Evolutionary conservation across 2,888 invertebrate genomes (phyloP), one percentile per base, ranked within the genome.

Genomic region (Alsophila aescularia): DNA sequence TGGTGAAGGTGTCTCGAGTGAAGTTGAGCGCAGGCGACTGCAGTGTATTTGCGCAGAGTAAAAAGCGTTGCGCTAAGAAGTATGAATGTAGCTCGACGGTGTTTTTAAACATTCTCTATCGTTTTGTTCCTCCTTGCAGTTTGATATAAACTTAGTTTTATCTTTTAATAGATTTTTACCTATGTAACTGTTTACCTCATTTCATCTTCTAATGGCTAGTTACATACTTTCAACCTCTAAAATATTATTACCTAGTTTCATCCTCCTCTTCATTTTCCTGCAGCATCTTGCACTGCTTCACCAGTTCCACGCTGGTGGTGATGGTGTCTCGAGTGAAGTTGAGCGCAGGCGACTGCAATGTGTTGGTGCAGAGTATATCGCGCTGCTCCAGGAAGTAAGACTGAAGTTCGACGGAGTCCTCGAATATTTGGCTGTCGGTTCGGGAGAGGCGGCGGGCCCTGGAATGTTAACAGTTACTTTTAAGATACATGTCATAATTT

Each of bases 81-180:
- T 95, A 98, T 9, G 95, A 94, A 83, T 99, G 99, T 44, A 99
- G 92, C 73, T 98, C 98, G 24, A 98, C 94, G 0, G 98, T 96
- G 85, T 99, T 99, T 77, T 99, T 98, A 87, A 98, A 99, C 37
- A 98, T 95, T 79, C n/a, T n/a, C n/a, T n/a, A n/a, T n/a, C n/a
- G n/a, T n/a, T n/a, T n/a, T n/a, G n/a, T n/a, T n/a, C n/a, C n/a
- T n/a, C n/a, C n/a, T n/a, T n/a, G n/a, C n/a, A n/a, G n/a, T n/a
- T n/a, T n/a, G n/a, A n/a, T n/a, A n/a, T n/a, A n/a, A n/a, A n/a
- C n/a, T n/a, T n/a, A n/a, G n/a, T n/a, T n/a, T n/a, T n/a, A n/a
- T n/a, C n/a, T n/a, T n/a, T n/a, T n/a, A n/a, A n/a, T n/a, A n/a
- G n/a, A n/a, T n/a, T n/a, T n/a, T n/a, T n/a, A n/a, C n/a, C n/a